These are phyloP conservation scores for Cerceris rybyensis DNA, from an alignment of 2,888 invertebrate species.

Conservation along the genomic window DNA sequence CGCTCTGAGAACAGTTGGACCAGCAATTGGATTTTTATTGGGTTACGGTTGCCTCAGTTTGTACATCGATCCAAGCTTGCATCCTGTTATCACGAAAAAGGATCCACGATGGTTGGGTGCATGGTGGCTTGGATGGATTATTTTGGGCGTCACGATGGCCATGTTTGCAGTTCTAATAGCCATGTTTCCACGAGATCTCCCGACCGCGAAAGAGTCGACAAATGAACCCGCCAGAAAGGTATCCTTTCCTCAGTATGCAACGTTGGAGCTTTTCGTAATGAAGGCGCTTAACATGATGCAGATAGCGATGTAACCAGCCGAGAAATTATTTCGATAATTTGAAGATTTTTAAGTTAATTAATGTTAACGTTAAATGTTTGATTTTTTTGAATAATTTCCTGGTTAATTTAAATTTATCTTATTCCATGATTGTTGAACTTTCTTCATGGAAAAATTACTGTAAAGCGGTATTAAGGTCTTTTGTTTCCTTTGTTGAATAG, in stretches of 20 bases:
- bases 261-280: background rate
- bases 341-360: no score
- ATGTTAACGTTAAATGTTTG: no score
- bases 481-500: no score
- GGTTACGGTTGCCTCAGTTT: constrained; percentile 83
- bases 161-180: constrained; percentile 85
- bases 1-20: constrained; percentile 83
- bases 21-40: constrained; percentile 85
- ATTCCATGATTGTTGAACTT: no score
- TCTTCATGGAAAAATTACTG: no score
- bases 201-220: constrained; percentile 73
- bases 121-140: constrained; percentile 89
- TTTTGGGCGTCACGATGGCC: constrained; percentile 84
- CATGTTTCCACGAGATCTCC: constrained; percentile 85
- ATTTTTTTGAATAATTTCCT: no score
- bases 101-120: constrained; percentile 89
- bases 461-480: no score
- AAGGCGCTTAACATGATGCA: no score
- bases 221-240: constrained; percentile 52
- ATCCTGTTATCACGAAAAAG: constrained; percentile 84
- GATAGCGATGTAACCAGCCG: no score
- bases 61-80: constrained; percentile 85
- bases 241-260: background rate
- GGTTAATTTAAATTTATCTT: no score
- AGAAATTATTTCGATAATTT: no score